These are phyloP conservation scores for Agonopterix alstromeriana DNA, from an alignment of 2,888 invertebrate species.

Conservation along the genomic window DNA sequence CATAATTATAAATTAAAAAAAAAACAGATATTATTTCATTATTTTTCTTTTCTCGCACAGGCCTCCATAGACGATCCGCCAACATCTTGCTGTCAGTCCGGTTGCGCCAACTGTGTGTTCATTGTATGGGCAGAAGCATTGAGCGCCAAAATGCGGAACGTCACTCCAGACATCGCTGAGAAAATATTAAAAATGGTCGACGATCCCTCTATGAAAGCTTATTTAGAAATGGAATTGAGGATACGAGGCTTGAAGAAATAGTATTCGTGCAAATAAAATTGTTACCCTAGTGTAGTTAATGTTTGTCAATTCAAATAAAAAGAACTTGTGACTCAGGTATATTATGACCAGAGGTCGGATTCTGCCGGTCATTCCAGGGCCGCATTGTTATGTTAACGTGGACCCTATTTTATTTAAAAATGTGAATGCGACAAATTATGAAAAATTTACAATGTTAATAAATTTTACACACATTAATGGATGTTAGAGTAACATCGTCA, in stretches of 20 bases:
- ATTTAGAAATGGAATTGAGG: constrained; percentile 86
- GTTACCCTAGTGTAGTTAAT: not conserved
- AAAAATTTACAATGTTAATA: too few relatives aligned
- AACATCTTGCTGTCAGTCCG: constrained; percentile 92
- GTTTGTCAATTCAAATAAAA: too few relatives aligned
- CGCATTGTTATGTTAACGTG: too few relatives aligned
- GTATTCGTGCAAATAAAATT: not conserved
- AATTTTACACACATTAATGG: too few relatives aligned
- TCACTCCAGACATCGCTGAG: constrained; percentile 81
- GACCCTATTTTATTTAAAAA: too few relatives aligned
- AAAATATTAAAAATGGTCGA: constrained; percentile 85
- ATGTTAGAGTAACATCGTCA: too few relatives aligned
- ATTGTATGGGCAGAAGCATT: constrained; percentile 91
- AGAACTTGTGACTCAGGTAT: too few relatives aligned
- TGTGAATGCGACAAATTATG: too few relatives aligned
- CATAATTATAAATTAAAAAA: too few relatives aligned
- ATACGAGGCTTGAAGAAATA: constrained; percentile 37
- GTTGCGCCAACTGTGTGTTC: constrained; percentile 96
- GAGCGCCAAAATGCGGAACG: constrained; percentile 73
- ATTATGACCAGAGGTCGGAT: too few relatives aligned
- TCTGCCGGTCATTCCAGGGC: too few relatives aligned
- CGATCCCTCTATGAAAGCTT: constrained; percentile 90
- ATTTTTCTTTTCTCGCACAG: constrained; percentile 27
- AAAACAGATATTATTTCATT: too few relatives aligned
- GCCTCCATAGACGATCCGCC: constrained; percentile 81